phyloP scores from a whole-genome alignment of 2,888 invertebrate genomes.

The Habrosyne pyritoides region DNA sequence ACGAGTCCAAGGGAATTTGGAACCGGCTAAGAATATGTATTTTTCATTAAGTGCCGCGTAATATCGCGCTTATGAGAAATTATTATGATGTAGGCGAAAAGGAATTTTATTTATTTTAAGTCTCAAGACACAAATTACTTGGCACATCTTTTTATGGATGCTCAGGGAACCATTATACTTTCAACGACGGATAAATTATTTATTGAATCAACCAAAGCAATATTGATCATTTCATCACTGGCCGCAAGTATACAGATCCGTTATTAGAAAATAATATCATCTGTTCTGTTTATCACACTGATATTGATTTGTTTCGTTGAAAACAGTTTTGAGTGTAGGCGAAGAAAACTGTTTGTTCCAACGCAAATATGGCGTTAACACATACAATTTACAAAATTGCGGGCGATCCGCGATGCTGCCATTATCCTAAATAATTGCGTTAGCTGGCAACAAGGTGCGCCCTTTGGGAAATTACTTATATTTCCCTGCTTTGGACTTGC shows the following conservation, averaged over 20 bases:
- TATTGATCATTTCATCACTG: no score
- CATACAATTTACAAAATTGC: slow-evolving; percentile 25
- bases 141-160: no score
- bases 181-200: no score
- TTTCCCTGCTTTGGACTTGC: slow-evolving; percentile 18
- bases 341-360: not conserved
- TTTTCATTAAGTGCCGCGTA: slow-evolving; percentile 15
- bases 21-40: slow-evolving; percentile 16
- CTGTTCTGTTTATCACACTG: not conserved
- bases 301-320: not conserved
- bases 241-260: not conserved
- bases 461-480: slow-evolving; percentile 62
- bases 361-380: slow-evolving; percentile 9
- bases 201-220: no score
- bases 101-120: no score
- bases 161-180: no score
- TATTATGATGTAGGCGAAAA: not conserved
- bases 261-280: not conserved
- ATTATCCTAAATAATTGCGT: slow-evolving; percentile 63
- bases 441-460: slow-evolving; percentile 33
- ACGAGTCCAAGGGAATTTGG: slow-evolving; percentile 8
- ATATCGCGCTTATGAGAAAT: slow-evolving; percentile 2
- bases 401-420: slow-evolving; percentile 21
- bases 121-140: no score
- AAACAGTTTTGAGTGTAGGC: not conserved